These are phyloP conservation scores for Drosophila mayri DNA, from an alignment of 1,140 invertebrate genomes.

Conservation along the genomic window DNA sequence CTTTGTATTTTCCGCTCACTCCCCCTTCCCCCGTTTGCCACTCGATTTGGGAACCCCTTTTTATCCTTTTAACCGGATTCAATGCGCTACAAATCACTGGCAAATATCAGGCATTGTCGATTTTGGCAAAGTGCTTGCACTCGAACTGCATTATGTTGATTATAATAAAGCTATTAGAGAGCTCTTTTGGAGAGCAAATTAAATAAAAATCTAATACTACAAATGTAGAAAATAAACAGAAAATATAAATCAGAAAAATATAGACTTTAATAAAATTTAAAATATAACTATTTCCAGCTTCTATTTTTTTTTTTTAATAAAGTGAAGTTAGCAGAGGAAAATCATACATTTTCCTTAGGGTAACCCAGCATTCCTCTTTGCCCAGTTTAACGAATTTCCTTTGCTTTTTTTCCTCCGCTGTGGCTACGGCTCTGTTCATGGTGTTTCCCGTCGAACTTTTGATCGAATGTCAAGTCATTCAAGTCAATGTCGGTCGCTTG, in stretches of 20 bases:
- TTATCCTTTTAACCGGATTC: constrained; percentile 26
- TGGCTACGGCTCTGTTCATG: constrained; percentile 47
- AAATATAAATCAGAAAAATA: background rate
- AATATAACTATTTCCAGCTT: background rate
- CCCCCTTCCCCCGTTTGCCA: background rate
- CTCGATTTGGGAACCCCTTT: constrained; percentile 27
- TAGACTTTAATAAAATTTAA: background rate
- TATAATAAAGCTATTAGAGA: background rate
- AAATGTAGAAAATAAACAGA: background rate
- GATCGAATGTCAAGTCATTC: constrained; percentile 80
- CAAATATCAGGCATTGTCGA: constrained; percentile 30
- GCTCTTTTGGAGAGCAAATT: background rate
- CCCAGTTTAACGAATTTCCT: constrained; percentile 8
- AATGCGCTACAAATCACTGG: constrained; percentile 48
- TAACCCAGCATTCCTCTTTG: constrained; percentile 9
- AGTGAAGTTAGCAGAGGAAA: background rate
- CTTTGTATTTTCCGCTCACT: constrained; percentile 63
- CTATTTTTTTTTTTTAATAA: background rate
- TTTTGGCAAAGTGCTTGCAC: background rate
- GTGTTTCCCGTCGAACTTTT: constrained; percentile 71
- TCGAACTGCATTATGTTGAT: background rate
- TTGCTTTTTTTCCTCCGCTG: constrained; percentile 17
- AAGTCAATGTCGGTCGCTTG: constrained; percentile 67
- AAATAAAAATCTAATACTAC: background rate
- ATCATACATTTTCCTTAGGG: constrained; percentile 1